Evolutionary conservation across 92 coral and sea anemone species (phyloP).

Genomic region (Palythoa grandis): DNA sequence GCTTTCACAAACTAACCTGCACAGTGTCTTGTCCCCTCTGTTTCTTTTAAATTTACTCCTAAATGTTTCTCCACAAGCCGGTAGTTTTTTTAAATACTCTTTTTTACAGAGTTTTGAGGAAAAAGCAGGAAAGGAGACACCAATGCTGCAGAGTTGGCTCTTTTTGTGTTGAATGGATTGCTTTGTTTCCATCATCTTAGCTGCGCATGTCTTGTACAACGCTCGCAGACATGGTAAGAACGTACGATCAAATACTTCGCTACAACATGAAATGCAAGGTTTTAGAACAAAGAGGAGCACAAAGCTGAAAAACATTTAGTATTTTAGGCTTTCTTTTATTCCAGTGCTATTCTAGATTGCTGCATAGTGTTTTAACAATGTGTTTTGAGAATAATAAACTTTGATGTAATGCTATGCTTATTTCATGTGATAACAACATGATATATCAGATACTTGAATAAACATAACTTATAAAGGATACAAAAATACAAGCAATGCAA

Average conservation of each 20-base stretch:
- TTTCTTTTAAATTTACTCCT: constrained; percentile 15
- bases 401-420: too few species aligned
- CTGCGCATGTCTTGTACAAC: constrained; percentile 2
- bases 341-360: too few species aligned
- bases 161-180: neutral
- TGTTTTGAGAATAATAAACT: too few species aligned
- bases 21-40: constrained; percentile 25
- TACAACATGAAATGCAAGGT: neutral
- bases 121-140: neutral
- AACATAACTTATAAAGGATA: too few species aligned
- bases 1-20: constrained; percentile 6
- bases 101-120: neutral
- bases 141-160: neutral
- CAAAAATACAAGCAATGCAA: too few species aligned
- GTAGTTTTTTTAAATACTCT: neutral
- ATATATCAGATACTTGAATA: too few species aligned
- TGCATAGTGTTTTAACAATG: too few species aligned
- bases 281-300: too few species aligned
- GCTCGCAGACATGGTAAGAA: constrained; percentile 28
- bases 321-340: too few species aligned
- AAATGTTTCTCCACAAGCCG: constrained; percentile 11
- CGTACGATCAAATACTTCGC: constrained; percentile 8
- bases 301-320: too few species aligned
- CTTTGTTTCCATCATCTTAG: neutral
- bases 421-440: too few species aligned